These are phyloP conservation scores for Theonella swinhoei DNA, from an alignment of 37 sponge, comb jelly and placozoan genomes.

Conservation along the genomic window DNA sequence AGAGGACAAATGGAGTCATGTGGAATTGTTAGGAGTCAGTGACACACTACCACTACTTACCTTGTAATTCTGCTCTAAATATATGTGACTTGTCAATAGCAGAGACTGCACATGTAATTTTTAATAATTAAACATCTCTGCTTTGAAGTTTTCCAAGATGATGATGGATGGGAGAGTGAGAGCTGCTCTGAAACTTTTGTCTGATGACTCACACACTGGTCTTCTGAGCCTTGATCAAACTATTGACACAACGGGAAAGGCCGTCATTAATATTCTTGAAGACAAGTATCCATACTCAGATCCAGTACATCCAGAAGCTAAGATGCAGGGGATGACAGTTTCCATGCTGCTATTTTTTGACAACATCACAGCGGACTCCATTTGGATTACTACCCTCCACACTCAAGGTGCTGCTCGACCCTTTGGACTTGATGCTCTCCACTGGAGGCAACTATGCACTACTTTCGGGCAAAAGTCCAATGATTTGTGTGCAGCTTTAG, in stretches of 20 bases:
- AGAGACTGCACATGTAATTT: no score
- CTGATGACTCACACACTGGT: constrained; percentile 14
- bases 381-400: background rate
- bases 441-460: constrained; percentile 38
- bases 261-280: constrained; percentile 21
- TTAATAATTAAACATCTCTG: no score
- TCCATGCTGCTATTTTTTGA: constrained; percentile 4
- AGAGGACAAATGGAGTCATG: no score
- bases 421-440: constrained; percentile 18
- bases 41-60: no score
- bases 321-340: background rate
- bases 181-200: constrained; percentile 3
- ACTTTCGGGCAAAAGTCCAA: constrained; percentile 19
- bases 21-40: no score
- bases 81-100: no score
- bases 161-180: constrained; percentile 24
- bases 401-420: constrained; percentile 44
- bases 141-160: constrained; percentile 25
- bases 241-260: constrained; percentile 14
- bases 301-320: constrained; percentile 17
- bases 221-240: constrained; percentile 13
- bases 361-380: no score
- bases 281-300: constrained; percentile 25
- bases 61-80: no score
- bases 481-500: constrained; percentile 30